phyloP scores from a whole-genome alignment of 2,888 invertebrate genomes.

The Tetrapedia diversipes region DNA sequence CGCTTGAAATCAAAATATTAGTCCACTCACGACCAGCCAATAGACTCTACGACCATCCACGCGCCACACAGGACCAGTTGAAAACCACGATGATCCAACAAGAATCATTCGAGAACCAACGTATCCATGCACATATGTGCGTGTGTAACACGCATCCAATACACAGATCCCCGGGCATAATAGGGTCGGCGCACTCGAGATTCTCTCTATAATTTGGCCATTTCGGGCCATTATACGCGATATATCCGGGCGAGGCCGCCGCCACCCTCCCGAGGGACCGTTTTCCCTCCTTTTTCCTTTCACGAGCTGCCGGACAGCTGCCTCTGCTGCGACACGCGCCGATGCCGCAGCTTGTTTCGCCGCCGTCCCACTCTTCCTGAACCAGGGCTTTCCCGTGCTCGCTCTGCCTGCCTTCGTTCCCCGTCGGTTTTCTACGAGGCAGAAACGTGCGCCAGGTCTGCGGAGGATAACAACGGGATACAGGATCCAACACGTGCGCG shows the following conservation, averaged over 20 bases:
- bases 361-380: slow-evolving; percentile 30
- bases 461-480: background rate
- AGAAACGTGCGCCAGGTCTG: too few relatives aligned
- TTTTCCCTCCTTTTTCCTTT: slow-evolving; percentile 66
- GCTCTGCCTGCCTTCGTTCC: background rate
- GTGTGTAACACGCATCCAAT: too few relatives aligned
- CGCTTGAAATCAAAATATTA: background rate
- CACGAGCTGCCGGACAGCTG: slow-evolving; percentile 72
- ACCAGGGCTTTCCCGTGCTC: slow-evolving; percentile 36
- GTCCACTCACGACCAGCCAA: background rate
- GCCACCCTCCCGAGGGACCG: slow-evolving; percentile 53
- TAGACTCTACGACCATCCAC: background rate
- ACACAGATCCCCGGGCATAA: too few relatives aligned
- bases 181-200: slow-evolving; percentile 51
- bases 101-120: slow-evolving; percentile 4
- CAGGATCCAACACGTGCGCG: slow-evolving; percentile 12
- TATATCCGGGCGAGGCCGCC: slow-evolving; percentile 50
- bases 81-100: slow-evolving; percentile 21
- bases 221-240: slow-evolving; percentile 74
- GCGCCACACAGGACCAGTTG: background rate
- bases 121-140: background rate
- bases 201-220: slow-evolving; percentile 77
- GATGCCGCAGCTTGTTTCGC: slow-evolving; percentile 67
- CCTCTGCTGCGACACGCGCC: slow-evolving; percentile 78
- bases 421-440: background rate